Evolutionary conservation across 2,888 invertebrate genomes (phyloP).

Genomic region (Dryobotodes eremita): DNA sequence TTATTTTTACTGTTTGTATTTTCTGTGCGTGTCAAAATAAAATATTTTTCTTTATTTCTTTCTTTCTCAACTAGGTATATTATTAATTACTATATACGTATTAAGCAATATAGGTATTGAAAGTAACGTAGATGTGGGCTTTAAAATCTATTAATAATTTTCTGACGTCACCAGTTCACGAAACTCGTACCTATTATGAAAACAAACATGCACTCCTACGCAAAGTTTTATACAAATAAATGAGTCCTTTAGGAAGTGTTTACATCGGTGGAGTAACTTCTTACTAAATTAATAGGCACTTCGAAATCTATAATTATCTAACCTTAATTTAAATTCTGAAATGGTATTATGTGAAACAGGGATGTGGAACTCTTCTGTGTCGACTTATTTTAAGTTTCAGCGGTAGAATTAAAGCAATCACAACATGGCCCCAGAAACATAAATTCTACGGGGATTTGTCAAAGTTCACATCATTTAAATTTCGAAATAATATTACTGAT

Average conservation of each 20-base stretch:
- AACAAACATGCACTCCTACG: constrained; percentile 52
- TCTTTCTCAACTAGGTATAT: background rate
- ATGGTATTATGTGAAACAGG: background rate
- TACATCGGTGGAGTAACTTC: constrained; percentile 16
- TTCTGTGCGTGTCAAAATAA: no score
- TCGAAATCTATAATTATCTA: background rate
- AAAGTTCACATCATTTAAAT: background rate
- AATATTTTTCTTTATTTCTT: no score
- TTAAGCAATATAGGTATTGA: background rate
- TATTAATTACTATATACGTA: background rate
- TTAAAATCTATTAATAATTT: constrained; percentile 11
- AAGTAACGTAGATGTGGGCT: background rate
- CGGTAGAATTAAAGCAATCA: background rate
- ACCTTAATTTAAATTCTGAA: background rate
- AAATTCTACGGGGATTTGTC: background rate
- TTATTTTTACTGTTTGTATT: no score
- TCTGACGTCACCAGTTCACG: constrained; percentile 46
- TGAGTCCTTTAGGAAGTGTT: constrained; percentile 37
- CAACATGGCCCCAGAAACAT: background rate
- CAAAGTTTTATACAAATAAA: constrained; percentile 30
- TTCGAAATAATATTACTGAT: background rate
- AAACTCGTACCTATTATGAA: constrained; percentile 43
- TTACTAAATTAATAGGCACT: no score
- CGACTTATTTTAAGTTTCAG: background rate
- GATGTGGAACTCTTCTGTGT: no score